Conservation (phyloP, 2,888 invertebrate species). For the Auanema sp. region DNA sequence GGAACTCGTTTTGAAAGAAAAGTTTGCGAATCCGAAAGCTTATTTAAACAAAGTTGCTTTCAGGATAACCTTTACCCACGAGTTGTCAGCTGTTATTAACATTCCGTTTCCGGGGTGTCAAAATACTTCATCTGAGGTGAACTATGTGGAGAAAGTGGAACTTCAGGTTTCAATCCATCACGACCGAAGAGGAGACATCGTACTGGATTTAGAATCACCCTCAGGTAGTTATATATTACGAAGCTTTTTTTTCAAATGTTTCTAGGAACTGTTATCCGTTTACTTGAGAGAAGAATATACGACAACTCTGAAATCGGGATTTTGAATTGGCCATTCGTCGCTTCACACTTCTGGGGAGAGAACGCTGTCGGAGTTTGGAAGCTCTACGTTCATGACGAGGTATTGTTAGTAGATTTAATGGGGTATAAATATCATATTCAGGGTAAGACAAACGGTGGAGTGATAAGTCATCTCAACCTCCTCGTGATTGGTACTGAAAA, state of each 20-base stretch:
- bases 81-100: neutral
- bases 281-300: conserved; percentile 8
- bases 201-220: neutral
- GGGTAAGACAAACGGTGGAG: conserved; percentile 8
- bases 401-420: too few species aligned
- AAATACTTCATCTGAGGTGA: neutral
- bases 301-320: conserved; percentile 18
- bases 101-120: neutral
- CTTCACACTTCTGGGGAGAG: conserved; percentile 20
- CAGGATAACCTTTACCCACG: neutral
- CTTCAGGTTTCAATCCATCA: conserved; percentile 1
- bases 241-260: neutral
- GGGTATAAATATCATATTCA: too few species aligned
- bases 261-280: neutral
- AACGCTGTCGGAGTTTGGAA: conserved; percentile 11
- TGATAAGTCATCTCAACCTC: neutral
- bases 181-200: conserved; percentile 12
- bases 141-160: conserved; percentile 10
- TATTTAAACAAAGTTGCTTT: neutral
- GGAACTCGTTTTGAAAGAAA: neutral
- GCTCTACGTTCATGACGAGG: neutral
- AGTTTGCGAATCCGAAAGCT: neutral
- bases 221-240: neutral
- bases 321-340: conserved; percentile 16
- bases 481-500: conserved; percentile 8